Base-by-base conservation (phyloP, 2,888 invertebrate genomes). In the Agonopterix alstromeriana region DNA sequence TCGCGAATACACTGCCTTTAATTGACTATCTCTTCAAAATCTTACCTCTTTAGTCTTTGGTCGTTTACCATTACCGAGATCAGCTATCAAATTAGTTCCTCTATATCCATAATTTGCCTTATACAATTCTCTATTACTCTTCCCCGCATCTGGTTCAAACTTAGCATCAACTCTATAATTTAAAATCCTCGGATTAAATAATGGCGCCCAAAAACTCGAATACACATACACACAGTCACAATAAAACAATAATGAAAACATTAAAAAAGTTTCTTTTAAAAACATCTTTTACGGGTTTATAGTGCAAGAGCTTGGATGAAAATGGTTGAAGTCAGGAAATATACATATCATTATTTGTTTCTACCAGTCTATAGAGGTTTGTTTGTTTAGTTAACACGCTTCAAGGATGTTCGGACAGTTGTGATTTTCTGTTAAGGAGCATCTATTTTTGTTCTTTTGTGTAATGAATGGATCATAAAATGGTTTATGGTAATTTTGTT, bases 121-220 rank as follows among this genome's bases (percentile, higher is more conserved):
- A 49, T 74, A 87, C n/a, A 57, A 55, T 4, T 65, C 61, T n/a
- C 73, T 61, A 1, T 65, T 61, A 2, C 50, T 62, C 46, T 53
- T 67, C 0, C 76, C 86, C 0, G 61, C 64, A 0, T 70, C 63
- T 0, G 79, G 77, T 10, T 77, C 63, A 52, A 86, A 83, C 1
- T 62, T 57, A 0, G 66, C 61, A 35, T 83, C 83, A 4, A 87
- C 80, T 4, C 73, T 61, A 48, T 85, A 87, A 51, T 78, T 77
- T 5, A 87, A 57, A 45, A 82, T 72, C 12, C 68, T 66, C 0
- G 76, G 73, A 53, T 85, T 72, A 38, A 70, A 77, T 36, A 87
- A 54, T 8, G 87, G 85, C 45, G 79, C 82, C 79, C 81, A 88
- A 62, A 88, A 88, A 66, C 81, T 82, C 0, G 86, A 87, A 56